phyloP scores from a whole-genome alignment of 2,797 vertebrate species.

The Microchirus variegatus region DNA sequence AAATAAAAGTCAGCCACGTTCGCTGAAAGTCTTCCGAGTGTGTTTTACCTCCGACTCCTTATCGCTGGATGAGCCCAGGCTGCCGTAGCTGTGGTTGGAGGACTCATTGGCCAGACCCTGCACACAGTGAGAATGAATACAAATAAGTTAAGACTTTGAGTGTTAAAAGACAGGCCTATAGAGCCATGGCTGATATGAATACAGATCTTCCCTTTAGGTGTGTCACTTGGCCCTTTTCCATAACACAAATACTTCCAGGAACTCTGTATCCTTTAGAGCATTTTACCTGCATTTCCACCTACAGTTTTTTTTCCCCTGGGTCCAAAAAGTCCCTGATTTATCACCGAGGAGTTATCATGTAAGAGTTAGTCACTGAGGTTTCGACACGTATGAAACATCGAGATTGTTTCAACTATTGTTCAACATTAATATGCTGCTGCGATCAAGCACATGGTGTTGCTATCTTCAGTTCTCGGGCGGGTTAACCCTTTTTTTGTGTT shows the following conservation, averaged over 20 bases:
- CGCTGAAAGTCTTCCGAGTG: neutral
- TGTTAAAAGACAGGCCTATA: constrained; percentile 1
- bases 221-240: constrained; percentile 50
- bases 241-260: constrained; percentile 23
- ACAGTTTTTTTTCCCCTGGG: constrained; percentile 4
- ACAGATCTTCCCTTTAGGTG: constrained; percentile 46
- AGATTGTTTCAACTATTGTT: constrained; percentile 1
- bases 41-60: constrained; percentile 95
- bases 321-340: constrained; percentile 1
- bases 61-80: constrained; percentile 97
- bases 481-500: constrained; percentile 2
- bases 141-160: constrained; percentile 18
- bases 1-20: neutral
- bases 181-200: constrained; percentile 39
- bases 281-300: constrained; percentile 33
- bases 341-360: neutral
- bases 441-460: constrained; percentile 1
- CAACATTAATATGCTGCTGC: constrained; percentile 2
- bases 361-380: constrained; percentile 10
- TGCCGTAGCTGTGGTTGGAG: constrained; percentile 99
- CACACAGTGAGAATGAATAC: constrained; percentile 27
- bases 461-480: neutral
- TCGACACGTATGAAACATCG: constrained; percentile 3
- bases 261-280: constrained; percentile 31
- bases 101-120: constrained; percentile 97